Base-by-base conservation (phyloP, 2,888 invertebrate species). In the Tenthredo notha region DNA sequence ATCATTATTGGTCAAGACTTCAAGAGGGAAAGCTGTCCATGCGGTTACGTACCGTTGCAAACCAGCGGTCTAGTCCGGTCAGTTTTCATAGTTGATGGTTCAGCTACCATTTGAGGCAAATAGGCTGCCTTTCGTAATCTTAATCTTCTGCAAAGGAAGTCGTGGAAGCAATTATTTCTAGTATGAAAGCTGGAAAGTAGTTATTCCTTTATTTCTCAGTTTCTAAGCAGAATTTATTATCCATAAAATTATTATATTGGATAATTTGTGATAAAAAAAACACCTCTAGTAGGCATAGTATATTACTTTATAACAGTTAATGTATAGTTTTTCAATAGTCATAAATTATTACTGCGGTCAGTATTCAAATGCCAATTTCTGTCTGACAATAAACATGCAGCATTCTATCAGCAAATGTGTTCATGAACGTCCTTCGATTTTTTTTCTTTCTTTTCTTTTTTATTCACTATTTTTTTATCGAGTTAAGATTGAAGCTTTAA, bases 21-120 rank as follows among this genome's bases (percentile, higher is more conserved):
- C 10, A 37, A 54, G 77, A 80, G 86, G 87, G 87, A 80, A 29
- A 85, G 21, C 47, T 58, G 29, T 78, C 12, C n/a, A 85, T 21
- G 15, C 47, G 80, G 50, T 65, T 47, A 18, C 21, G 21, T 33
- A 70, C 47, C 33, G 67, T 37, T 67, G 47, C 43, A 43, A 75
- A 43, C 47, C 9, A 40, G 25, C 25, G 58, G 58, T 33, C 78
- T 54, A 58, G 54, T 78, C 54, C 9, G 54, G 33, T 58, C 58
- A 54, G 54, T 78, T 78, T 50, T 29, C 54, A 78, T 54, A 78
- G 33, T 21, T 78, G 54, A 54, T 78, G 12, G 47, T 77, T 77
- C 50, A 70, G 47, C 25, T 47, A 80, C 29, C 80, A 37, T 67
- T 65, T 29, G n/a, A 9, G 21, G 37, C 50, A 50, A 72, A 72